A percentile compares a stretch with the other conserved stretches of the same genome.
phyloP scores from a whole-genome alignment of 1,140 invertebrate genomes.

The Orchestia grillus region DNA sequence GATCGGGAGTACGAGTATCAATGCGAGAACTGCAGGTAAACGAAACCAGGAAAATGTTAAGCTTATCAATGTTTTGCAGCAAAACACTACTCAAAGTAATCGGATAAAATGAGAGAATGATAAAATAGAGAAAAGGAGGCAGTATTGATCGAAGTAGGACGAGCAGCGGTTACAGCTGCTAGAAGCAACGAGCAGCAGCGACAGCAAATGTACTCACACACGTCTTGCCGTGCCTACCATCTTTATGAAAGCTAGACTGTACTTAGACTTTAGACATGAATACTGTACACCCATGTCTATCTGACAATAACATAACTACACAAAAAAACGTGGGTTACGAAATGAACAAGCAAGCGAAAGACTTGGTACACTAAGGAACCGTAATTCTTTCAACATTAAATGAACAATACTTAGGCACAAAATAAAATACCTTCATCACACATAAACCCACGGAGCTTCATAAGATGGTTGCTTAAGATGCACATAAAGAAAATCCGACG shows the following conservation, averaged over 20 bases:
- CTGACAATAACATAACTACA: no score
- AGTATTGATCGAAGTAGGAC: slow-evolving; percentile 25
- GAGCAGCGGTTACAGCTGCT: slow-evolving; percentile 22
- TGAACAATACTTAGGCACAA: no score
- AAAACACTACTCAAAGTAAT: neutral
- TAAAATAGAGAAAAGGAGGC: neutral
- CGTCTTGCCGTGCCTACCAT: neutral
- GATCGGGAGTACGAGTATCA: no score
- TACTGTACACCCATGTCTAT: no score
- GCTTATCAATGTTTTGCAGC: no score
- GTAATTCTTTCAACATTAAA: no score
- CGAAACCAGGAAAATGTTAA: neutral
- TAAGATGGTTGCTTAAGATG: no score
- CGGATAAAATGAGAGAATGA: neutral
- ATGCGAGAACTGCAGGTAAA: neutral
- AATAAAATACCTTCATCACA: no score
- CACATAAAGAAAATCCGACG: neutral
- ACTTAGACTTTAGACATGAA: neutral
- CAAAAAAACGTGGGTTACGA: no score
- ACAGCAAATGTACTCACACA: neutral
- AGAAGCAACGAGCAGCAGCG: neutral
- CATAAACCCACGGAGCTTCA: no score
- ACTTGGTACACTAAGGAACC: no score
- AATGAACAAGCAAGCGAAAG: no score
- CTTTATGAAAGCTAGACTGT: neutral